phyloP scores from a whole-genome alignment of 1,140 invertebrate species.

The Drosophila trapezifrons region DNA sequence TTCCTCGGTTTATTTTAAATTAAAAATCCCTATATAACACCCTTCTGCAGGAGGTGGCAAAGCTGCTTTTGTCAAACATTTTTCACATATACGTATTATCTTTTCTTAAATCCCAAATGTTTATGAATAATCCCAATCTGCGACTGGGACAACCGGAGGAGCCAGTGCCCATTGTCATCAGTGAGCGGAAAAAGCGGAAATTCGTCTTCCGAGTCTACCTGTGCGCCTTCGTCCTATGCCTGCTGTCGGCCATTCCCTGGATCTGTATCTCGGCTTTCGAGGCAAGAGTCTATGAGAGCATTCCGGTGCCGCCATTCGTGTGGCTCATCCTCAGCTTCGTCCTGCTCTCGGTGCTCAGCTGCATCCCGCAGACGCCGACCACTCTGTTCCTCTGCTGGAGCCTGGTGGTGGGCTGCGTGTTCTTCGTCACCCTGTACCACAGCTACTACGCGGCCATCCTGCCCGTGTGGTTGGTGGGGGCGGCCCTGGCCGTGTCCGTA shows the following conservation, averaged over 20 bases:
- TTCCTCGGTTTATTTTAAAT: too few relatives aligned
- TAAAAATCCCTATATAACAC: too few relatives aligned
- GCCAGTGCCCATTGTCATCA: background rate
- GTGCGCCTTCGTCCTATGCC: background rate
- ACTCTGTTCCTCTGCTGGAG: background rate
- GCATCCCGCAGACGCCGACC: background rate
- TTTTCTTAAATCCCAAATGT: background rate
- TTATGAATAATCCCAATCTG: background rate
- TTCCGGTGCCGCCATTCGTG: conserved; percentile 13
- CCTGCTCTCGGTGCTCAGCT: conserved; percentile 12
- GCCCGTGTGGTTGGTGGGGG: background rate
- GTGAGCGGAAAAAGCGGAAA: background rate
- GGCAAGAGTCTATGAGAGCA: background rate
- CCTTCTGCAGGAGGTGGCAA: background rate
- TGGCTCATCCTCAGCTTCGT: conserved; percentile 7
- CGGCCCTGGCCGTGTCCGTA: background rate
- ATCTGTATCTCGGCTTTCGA: background rate
- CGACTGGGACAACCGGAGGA: background rate
- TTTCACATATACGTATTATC: too few relatives aligned
- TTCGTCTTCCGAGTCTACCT: conserved; percentile 24
- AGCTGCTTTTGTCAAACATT: background rate
- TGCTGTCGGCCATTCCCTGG: conserved; percentile 21
- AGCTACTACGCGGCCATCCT: background rate
- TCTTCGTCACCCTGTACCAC: conserved; percentile 9
- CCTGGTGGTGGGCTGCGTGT: background rate